These are phyloP conservation scores for Heterodera filipjevi DNA, from an alignment of 2,888 invertebrate genomes.

Conservation along the genomic window DNA sequence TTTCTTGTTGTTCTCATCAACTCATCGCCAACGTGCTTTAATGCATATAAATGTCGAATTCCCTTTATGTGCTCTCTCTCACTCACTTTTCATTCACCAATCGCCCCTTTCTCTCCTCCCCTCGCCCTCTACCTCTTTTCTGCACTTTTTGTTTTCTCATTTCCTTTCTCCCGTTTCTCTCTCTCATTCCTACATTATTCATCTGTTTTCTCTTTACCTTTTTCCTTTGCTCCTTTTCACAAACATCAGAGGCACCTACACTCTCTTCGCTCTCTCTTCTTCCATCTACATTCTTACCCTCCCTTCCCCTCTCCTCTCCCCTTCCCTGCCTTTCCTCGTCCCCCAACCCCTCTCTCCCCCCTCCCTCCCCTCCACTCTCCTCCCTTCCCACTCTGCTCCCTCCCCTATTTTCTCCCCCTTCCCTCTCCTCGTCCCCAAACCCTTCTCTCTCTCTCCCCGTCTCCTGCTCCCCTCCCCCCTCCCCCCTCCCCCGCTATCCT, in stretches of 20 bases:
- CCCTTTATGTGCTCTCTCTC: neutral
- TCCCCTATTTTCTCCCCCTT: neutral
- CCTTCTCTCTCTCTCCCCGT: neutral
- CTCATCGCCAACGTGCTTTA: no score
- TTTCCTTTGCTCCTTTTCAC: no score
- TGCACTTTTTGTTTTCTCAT: no score
- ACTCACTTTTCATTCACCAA: neutral
- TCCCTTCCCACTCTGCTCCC: neutral
- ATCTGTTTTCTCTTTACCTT: no score
- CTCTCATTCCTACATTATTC: no score
- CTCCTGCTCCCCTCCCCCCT: neutral
- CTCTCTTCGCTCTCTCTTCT: neutral
- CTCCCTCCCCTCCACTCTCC: neutral
- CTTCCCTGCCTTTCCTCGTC: neutral
- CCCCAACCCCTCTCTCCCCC: neutral
- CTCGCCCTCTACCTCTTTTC: no score
- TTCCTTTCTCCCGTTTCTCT: no score
- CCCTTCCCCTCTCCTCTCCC: neutral
- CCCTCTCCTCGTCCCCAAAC: neutral
- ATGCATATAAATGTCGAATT: neutral
- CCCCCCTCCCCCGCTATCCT: neutral
- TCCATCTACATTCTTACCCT: neutral
- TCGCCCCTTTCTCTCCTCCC: no score
- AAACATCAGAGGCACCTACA: no score
- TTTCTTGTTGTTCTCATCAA: neutral